phyloP scores from a whole-genome alignment of 2,888 invertebrate species.

The Mesorhabditis spiculigera region DNA sequence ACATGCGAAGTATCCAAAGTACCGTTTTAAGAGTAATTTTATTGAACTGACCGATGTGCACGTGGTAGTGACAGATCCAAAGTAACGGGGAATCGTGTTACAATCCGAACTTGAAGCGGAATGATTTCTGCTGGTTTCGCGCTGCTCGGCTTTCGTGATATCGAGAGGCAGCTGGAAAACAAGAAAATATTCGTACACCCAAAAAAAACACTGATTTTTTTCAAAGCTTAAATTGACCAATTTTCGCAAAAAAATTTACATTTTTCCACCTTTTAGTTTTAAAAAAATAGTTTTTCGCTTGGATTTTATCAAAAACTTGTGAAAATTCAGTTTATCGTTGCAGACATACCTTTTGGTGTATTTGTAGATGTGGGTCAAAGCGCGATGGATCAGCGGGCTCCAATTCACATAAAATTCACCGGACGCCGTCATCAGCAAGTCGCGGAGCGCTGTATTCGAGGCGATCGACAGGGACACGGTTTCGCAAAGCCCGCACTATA shows the following conservation, averaged over 20 bases:
- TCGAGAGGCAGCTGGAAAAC: too few relatives aligned
- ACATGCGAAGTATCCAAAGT: constrained; percentile 7
- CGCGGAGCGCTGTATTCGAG: neutral
- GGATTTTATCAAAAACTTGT: too few relatives aligned
- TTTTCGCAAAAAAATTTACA: too few relatives aligned
- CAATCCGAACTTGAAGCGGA: constrained; percentile 3
- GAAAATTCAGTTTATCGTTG: too few relatives aligned
- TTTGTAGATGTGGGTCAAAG: neutral
- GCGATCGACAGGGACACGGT: neutral
- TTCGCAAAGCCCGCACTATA: neutral
- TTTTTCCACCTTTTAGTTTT: too few relatives aligned
- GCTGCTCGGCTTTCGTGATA: constrained; percentile 10
- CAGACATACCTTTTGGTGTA: neutral
- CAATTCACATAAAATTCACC: neutral
- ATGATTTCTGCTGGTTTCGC: constrained; percentile 14
- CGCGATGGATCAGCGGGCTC: neutral
- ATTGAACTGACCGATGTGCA: neutral
- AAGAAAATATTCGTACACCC: too few relatives aligned
- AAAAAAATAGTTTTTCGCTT: too few relatives aligned
- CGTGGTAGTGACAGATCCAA: constrained; percentile 11
- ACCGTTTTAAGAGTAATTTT: constrained; percentile 10
- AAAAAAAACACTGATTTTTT: too few relatives aligned
- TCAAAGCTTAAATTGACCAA: too few relatives aligned
- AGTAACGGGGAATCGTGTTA: constrained; percentile 15
- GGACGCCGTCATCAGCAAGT: neutral